Evolutionary conservation across 2,113 vertebrate species (phyloP).

Genomic region (Electrona antarctica): DNA sequence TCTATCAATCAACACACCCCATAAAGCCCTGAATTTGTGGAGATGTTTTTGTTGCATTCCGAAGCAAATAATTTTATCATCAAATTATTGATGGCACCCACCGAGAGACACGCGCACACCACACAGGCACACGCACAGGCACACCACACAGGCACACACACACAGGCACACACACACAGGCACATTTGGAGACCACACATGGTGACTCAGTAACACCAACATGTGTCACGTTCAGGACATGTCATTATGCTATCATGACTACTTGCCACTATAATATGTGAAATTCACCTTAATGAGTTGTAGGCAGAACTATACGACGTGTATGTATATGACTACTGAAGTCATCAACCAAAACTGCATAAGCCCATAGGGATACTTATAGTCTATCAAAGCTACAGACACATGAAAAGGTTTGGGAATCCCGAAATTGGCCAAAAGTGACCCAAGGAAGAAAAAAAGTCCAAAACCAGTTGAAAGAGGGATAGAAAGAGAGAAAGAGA

Average conservation of each 20-base stretch:
- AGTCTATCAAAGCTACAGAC: conserved; percentile 49
- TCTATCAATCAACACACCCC: too few species aligned
- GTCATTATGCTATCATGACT: too few species aligned
- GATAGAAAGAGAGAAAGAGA: conserved; percentile 36
- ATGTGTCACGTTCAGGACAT: conserved; percentile 14
- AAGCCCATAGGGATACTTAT: conserved; percentile 23
- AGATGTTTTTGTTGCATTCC: too few species aligned
- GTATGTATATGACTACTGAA: too few species aligned
- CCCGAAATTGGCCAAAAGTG: conserved; percentile 57
- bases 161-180: not conserved
- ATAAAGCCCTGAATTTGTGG: too few species aligned
- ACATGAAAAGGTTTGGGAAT: conserved; percentile 58
- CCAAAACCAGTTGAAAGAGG: conserved; percentile 52
- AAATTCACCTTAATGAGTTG: conserved; percentile 10
- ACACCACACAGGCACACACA: too few species aligned
- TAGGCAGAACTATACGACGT: not conserved
- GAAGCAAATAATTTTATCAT: too few species aligned
- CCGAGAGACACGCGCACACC: too few species aligned
- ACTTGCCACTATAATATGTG: not conserved
- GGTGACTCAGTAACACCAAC: conserved; percentile 12
- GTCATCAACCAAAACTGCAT: not conserved
- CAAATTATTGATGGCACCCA: too few species aligned
- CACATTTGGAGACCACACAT: conserved; percentile 34
- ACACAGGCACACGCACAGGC: too few species aligned
- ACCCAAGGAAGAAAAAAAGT: conserved; percentile 52